Evolutionary conservation across 2,888 invertebrate species (phyloP), one percentile per base, ranked within the genome.

Genomic region (Melanostoma scalare): DNA sequence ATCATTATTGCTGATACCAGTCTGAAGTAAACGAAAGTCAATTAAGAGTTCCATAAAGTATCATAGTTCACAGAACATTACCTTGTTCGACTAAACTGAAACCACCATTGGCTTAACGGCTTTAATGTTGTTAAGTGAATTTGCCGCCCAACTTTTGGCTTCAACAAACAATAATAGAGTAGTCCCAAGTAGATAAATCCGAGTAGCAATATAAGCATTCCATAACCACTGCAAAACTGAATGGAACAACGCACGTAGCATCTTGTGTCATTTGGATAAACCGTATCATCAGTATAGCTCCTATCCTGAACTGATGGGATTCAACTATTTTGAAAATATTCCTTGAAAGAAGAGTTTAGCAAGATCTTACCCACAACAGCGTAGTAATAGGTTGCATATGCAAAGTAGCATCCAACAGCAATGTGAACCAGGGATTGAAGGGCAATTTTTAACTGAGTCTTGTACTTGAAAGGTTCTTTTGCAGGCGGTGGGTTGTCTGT

Each of bases 141-240:
- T 6, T 2, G 60, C 6, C 56, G 58, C 1, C 90, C 89, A 5
- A 93, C 87, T 76, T 89, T 93, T 6, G 92, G 93, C 90, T 95
- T 95, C 42, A 95, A 89, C 3, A 95, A 89, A 56, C 91, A 87
- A 86, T 93, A 94, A 89, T 96, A 96, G 35, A 94, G 88, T 0
- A 96, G 69, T 63, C 93, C 93, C 86, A 93, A 92, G 86, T 95
- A 95, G 3, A 93, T 89, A 35, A 95, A 92, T 10, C 91, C 89
- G 1, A 94, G 90, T 0, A 96, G 87, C 0, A 96, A 92, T 36
- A 95, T 90, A 0, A 96, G 91, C 89, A 96, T 94, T 48, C 96
- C 96, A 86, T 95, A 94, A 0, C 96, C 96, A 63, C 93, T 89
- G 88, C 96, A 96, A 71, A 89, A 91, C 9, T 88, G 88, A 36